These are phyloP conservation scores for Ectemnius cavifrons DNA, from an alignment of 2,888 invertebrate genomes.

Conservation along the genomic window DNA sequence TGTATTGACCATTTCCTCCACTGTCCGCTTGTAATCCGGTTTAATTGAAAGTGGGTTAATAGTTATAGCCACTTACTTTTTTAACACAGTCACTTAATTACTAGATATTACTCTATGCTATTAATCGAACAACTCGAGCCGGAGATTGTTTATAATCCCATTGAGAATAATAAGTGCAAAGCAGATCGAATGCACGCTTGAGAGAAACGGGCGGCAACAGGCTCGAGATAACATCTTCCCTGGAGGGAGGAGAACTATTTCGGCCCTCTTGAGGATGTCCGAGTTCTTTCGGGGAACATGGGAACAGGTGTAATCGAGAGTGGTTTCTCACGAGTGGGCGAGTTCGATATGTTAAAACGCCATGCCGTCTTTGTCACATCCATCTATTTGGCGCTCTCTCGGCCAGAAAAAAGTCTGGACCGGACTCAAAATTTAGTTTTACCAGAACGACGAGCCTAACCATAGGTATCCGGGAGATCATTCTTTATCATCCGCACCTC, in stretches of 20 bases:
- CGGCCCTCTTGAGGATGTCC: background rate
- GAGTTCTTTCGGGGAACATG: background rate
- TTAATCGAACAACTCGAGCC: no score
- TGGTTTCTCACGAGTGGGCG: constrained; percentile 12
- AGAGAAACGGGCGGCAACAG: no score
- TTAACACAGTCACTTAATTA: no score
- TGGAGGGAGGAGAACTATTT: background rate
- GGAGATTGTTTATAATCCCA: no score
- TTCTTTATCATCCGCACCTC: constrained; percentile 9
- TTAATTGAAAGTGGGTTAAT: constrained; percentile 6
- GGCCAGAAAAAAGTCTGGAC: background rate
- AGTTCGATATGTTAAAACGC: background rate
- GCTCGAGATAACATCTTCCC: no score
- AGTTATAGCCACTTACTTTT: no score
- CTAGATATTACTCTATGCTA: no score
- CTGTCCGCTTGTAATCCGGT: background rate
- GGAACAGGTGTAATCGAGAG: constrained; percentile 13
- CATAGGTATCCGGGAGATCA: constrained; percentile 1
- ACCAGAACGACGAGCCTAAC: background rate
- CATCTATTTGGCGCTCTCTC: background rate
- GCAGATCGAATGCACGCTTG: no score
- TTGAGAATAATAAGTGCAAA: no score
- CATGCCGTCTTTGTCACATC: constrained; percentile 18
- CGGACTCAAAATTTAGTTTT: constrained; percentile 8
- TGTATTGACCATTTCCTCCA: constrained; percentile 1